A percentile compares a stretch with the other conserved stretches of the same genome.
Evolutionary conservation across 2,797 vertebrate genomes (phyloP).

Genomic region (Gorsachius magnificus): DNA sequence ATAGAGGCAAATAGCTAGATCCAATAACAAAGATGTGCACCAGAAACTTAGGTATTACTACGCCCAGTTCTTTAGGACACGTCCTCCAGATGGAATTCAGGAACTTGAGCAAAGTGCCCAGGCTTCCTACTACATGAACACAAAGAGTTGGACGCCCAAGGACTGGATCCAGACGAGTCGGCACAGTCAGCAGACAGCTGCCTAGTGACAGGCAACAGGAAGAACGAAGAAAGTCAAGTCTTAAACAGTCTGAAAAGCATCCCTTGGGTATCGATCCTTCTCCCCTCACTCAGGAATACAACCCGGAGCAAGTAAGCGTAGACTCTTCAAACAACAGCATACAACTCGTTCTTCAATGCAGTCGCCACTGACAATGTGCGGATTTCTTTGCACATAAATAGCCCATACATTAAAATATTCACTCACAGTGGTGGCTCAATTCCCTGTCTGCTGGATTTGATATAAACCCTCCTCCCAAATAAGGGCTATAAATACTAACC

Average conservation of each 20-base stretch:
- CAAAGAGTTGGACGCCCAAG: background rate
- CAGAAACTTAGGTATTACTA: background rate
- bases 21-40: background rate
- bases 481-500: background rate
- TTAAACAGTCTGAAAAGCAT: background rate
- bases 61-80: background rate
- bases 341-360: background rate
- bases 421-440: background rate
- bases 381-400: background rate
- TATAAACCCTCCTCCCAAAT: background rate
- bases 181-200: background rate
- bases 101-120: background rate
- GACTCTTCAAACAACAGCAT: background rate
- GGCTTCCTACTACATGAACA: background rate
- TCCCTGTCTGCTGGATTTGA: background rate
- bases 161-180: background rate
- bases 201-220: background rate
- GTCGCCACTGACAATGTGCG: fast-evolving
- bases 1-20: background rate
- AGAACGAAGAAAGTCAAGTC: background rate
- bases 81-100: background rate
- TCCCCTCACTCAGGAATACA: background rate
- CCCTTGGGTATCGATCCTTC: background rate
- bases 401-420: background rate
- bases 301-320: background rate